Evolutionary conservation across 2,888 invertebrate species (phyloP).

Genomic region (Thereva nobilitata): DNA sequence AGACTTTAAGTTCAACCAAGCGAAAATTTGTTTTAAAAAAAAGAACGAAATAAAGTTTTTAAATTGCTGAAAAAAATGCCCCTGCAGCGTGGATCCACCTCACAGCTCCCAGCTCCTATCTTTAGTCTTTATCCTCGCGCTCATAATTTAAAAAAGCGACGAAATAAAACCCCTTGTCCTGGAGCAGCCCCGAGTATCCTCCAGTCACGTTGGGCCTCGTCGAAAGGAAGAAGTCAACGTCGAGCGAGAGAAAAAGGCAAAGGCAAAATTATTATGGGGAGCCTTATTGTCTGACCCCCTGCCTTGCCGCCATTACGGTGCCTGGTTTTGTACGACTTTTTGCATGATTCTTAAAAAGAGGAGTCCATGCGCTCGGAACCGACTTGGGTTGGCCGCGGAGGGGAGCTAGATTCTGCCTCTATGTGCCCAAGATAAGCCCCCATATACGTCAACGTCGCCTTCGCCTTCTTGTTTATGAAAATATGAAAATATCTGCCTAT

Average conservation of each 20-base stretch:
- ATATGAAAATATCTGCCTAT: constrained; percentile 3
- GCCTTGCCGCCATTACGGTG: constrained; percentile 28
- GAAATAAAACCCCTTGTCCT: constrained; percentile 31
- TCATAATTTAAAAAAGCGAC: neutral
- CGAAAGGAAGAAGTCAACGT: constrained; percentile 16
- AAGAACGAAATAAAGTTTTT: too few species aligned
- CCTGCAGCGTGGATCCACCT: too few species aligned
- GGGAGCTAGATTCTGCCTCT: constrained; percentile 27
- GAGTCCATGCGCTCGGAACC: constrained; percentile 34
- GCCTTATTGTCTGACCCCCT: constrained; percentile 35
- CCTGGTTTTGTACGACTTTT: constrained; percentile 25
- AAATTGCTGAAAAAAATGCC: too few species aligned
- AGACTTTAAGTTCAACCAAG: too few species aligned
- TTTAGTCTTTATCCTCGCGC: too few species aligned
- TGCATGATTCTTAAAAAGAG: constrained; percentile 30
- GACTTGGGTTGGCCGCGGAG: constrained; percentile 28
- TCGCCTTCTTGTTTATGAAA: constrained; percentile 22
- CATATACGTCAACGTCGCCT: constrained; percentile 6
- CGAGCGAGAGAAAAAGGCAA: constrained; percentile 9
- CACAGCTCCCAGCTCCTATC: too few species aligned
- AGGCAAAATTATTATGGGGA: constrained; percentile 3
- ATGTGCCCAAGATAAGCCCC: constrained; percentile 24
- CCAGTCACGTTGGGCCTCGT: constrained; percentile 31
- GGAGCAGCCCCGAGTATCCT: constrained; percentile 29
- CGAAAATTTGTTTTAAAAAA: too few species aligned